Conservation (phyloP, 53 echinoderm and acorn worm species). For the Echinarachnius parma region DNA sequence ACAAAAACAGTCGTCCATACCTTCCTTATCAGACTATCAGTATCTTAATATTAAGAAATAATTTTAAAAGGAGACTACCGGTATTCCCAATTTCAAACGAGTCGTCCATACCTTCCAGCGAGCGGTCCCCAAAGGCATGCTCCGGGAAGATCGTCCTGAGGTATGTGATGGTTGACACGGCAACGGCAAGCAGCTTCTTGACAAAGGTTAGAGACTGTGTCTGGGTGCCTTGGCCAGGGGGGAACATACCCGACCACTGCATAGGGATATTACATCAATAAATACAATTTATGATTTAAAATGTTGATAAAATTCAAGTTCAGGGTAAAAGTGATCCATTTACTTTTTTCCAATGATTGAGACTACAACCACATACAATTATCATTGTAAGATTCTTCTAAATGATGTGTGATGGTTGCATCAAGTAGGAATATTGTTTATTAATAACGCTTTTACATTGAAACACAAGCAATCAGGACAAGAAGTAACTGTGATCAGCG, state of each 20-base stretch:
- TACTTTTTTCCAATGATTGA: background rate
- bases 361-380: background rate
- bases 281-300: background rate
- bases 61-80: too few species aligned
- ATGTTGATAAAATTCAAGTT: background rate
- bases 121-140: constrained; percentile 93
- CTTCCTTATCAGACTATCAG: too few species aligned
- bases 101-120: constrained; percentile 73
- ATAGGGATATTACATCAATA: background rate
- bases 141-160: constrained; percentile 92
- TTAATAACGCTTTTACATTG: too few species aligned
- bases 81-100: too few species aligned
- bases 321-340: too few species aligned
- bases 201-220: constrained; percentile 89
- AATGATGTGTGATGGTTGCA: too few species aligned
- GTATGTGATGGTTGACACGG: constrained; percentile 90
- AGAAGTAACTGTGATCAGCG: too few species aligned
- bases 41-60: too few species aligned
- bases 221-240: constrained; percentile 76
- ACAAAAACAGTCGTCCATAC: too few species aligned
- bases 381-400: too few species aligned
- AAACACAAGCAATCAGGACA: too few species aligned
- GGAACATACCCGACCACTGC: constrained; percentile 91
- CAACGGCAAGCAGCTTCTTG: constrained; percentile 88
- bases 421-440: too few species aligned